Evolutionary conservation across 1,140 invertebrate genomes (phyloP).

Genomic region (Drosophila sturtevanti): DNA sequence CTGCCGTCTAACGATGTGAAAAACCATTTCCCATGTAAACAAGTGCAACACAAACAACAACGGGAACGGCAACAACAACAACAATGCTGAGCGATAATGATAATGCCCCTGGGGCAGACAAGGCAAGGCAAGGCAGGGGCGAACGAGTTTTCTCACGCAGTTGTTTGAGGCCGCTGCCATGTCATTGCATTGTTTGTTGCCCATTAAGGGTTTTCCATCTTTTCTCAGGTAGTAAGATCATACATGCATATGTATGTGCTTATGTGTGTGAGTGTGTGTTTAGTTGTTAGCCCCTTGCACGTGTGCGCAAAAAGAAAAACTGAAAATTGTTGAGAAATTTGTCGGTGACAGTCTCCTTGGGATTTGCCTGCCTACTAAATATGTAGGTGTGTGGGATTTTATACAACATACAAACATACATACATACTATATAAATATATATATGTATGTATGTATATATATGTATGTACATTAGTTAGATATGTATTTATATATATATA

Average conservation of each 20-base stretch:
- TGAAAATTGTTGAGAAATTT: conserved; percentile 14
- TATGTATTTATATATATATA: not conserved
- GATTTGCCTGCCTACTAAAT: not conserved
- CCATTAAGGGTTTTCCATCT: conserved; percentile 19
- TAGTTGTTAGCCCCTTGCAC: not conserved
- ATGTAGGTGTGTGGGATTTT: conserved; percentile 6
- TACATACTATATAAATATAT: not conserved
- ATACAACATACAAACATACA: not conserved
- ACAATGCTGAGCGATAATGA: conserved; percentile 31
- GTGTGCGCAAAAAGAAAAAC: conserved; percentile 14
- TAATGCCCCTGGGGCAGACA: conserved; percentile 37
- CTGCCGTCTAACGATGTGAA: conserved; percentile 36
- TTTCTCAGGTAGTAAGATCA: conserved; percentile 2
- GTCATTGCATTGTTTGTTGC: conserved; percentile 12
- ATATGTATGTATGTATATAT: not conserved
- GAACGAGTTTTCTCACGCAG: conserved; percentile 74
- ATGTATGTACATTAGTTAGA: too few relatives aligned
- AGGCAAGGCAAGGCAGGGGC: conserved; percentile 21
- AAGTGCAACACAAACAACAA: conserved; percentile 68
- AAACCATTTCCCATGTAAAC: conserved; percentile 74
- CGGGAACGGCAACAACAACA: conserved; percentile 19
- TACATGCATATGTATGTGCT: not conserved
- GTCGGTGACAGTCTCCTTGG: conserved; percentile 9
- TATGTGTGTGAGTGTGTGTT: not conserved
- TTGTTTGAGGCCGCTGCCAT: conserved; percentile 16